Percentiles rank a stretch among this genome's conserved stretches.
Evolutionary conservation across 2,797 vertebrate species (phyloP).

Genomic region (Glyptemys insculpta): DNA sequence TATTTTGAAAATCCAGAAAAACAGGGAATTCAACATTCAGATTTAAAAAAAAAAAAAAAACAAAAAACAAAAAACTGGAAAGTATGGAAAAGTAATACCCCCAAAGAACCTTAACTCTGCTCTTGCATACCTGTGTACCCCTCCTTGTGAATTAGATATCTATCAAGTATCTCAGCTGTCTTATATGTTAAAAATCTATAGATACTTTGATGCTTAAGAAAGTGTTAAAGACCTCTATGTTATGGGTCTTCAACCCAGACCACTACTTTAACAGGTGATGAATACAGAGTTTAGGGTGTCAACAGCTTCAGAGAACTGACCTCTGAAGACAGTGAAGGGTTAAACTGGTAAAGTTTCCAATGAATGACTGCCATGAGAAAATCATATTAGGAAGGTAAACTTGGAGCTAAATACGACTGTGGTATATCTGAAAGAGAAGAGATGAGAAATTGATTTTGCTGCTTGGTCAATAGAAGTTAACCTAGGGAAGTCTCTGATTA

Average conservation of each 20-base stretch:
- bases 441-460: neutral
- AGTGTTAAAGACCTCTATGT: neutral
- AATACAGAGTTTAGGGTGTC: neutral
- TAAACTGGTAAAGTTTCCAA: neutral
- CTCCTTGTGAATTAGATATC: neutral
- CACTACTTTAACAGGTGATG: neutral
- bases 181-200: neutral
- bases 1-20: neutral
- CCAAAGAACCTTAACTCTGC: neutral
- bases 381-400: neutral
- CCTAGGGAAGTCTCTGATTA: neutral
- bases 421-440: neutral
- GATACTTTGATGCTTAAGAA: neutral
- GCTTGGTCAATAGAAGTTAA: neutral
- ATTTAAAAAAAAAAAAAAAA: neutral
- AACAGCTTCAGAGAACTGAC: neutral
- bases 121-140: neutral
- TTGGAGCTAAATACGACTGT: neutral
- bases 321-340: neutral
- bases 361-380: neutral
- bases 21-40: neutral
- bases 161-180: neutral
- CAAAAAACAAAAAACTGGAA: neutral
- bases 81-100: neutral
- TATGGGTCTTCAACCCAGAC: neutral